A percentile compares a stretch with the other conserved stretches of the same genome.
phyloP scores from a whole-genome alignment of 2,113 vertebrate species.

The Beaufortia kweichowensis region DNA sequence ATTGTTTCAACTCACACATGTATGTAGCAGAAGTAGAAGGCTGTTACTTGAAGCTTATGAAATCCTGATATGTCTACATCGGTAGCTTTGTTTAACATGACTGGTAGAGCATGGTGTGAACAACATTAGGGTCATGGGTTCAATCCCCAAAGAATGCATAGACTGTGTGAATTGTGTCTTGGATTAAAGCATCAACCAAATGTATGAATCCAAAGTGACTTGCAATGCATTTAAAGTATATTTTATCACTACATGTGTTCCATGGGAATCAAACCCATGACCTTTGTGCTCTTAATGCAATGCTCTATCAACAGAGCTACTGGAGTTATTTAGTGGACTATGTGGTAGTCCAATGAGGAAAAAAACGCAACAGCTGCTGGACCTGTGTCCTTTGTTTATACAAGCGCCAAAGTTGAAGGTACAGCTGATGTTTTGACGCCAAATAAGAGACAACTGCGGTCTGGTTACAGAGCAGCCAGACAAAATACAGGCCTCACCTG shows the following conservation, averaged over 20 bases:
- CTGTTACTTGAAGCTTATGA: neutral
- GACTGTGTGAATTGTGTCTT: no score
- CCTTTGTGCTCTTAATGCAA: no score
- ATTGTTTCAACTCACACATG: conserved; percentile 35
- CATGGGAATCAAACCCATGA: no score
- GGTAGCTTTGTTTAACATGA: neutral
- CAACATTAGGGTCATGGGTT: no score
- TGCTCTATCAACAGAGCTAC: neutral
- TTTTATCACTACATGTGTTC: no score
- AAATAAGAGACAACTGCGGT: neutral
- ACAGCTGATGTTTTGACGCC: neutral
- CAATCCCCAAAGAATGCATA: no score
- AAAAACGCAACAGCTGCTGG: neutral
- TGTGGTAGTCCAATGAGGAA: neutral
- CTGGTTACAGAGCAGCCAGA: neutral
- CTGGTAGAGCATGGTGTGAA: no score
- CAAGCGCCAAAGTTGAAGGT: neutral
- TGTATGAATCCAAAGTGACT: no score
- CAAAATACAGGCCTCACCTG: conserved; percentile 9
- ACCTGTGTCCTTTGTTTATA: neutral
- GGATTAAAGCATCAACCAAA: no score
- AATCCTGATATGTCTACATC: neutral
- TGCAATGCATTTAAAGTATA: no score
- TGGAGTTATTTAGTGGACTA: no score
- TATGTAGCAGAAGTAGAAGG: conserved; percentile 3